These are phyloP conservation scores for Lagocephalus sceleratus DNA, from an alignment of 2,797 vertebrate genomes.

Conservation along the genomic window DNA sequence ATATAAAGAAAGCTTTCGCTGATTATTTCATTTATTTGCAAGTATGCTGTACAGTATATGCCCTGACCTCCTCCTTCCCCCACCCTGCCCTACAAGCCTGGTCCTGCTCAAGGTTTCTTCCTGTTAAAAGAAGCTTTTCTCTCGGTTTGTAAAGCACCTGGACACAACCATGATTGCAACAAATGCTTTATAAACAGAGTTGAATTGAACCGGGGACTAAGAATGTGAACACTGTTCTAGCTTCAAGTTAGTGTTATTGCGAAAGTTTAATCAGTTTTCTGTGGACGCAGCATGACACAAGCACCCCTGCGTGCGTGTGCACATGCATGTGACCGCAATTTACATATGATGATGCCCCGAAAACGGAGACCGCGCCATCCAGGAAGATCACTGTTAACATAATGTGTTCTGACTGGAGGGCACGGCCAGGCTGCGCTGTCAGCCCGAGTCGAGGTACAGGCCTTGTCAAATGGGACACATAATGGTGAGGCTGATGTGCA, in stretches of 20 bases:
- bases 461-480: slow-evolving; percentile 59
- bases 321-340: slow-evolving; percentile 17
- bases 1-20: no score
- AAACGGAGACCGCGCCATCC: slow-evolving; percentile 30
- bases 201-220: no score
- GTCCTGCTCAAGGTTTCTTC: no score
- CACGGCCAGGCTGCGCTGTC: slow-evolving; percentile 52
- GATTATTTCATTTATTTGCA: no score
- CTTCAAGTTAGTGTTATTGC: slow-evolving; percentile 11
- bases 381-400: slow-evolving; percentile 51
- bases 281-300: slow-evolving; percentile 4
- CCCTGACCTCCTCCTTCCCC: no score
- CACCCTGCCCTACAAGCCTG: no score
- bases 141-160: no score
- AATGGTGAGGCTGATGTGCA: slow-evolving; percentile 65
- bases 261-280: slow-evolving; percentile 23
- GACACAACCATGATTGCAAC: no score
- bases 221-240: no score
- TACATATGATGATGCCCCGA: slow-evolving; percentile 51
- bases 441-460: slow-evolving; percentile 47
- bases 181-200: no score
- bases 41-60: no score
- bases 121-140: no score
- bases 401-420: slow-evolving; percentile 59
- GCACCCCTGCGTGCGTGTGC: slow-evolving; percentile 3